Percentiles rank a stretch among this genome's conserved stretches.
phyloP scores from a whole-genome alignment of 2,113 vertebrate genomes.

The Solenodon paradoxus region DNA sequence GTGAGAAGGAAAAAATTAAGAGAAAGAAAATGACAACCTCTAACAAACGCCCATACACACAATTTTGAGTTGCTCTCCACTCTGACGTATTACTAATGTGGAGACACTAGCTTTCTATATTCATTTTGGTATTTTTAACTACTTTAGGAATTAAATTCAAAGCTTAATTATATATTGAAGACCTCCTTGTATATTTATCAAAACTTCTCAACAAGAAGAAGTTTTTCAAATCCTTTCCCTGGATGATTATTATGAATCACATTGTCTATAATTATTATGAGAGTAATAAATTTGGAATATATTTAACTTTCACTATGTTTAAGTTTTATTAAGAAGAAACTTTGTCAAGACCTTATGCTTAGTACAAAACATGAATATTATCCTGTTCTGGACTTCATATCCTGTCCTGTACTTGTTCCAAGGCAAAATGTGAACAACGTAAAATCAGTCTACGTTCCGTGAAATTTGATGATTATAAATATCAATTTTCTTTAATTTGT shows the following conservation, averaged over 20 bases:
- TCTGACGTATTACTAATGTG: background rate
- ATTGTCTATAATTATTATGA: background rate
- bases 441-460: background rate
- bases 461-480: background rate
- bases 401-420: background rate
- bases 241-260: background rate
- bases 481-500: background rate
- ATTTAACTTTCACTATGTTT: background rate
- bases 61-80: background rate
- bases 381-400: background rate
- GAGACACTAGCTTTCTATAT: background rate
- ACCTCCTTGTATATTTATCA: background rate
- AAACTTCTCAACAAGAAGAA: background rate
- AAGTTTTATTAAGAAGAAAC: background rate
- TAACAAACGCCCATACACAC: background rate
- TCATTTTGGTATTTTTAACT: background rate
- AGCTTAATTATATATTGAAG: constrained; percentile 3
- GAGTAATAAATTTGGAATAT: background rate
- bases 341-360: background rate
- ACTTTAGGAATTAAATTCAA: constrained; percentile 9
- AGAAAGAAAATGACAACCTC: background rate
- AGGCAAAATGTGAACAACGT: background rate
- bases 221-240: background rate
- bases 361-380: background rate
- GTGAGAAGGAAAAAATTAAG: background rate